A percentile compares a stretch with the other conserved stretches of the same genome.
Conservation (phyloP, 1,140 invertebrate genomes). For the Lordiphosa stackelbergi region DNA sequence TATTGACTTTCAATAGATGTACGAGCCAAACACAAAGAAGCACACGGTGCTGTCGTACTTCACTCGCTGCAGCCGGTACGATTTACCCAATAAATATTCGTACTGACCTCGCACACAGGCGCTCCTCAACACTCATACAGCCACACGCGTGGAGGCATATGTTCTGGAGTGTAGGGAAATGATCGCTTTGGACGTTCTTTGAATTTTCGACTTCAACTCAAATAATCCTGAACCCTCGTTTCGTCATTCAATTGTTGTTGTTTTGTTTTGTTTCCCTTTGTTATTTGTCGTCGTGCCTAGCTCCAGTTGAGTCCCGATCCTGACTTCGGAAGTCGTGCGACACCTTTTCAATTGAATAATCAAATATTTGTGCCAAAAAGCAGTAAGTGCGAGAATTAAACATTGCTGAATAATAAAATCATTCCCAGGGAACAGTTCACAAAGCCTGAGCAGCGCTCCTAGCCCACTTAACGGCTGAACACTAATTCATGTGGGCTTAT, state of each 20-base stretch:
- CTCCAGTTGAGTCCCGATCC: constrained; percentile 5
- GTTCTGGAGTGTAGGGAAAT: not conserved
- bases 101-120: constrained; percentile 1
- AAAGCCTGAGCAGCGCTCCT: too few species aligned
- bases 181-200: not conserved
- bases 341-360: constrained; percentile 17
- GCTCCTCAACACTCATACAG: too few species aligned
- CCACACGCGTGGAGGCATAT: too few species aligned
- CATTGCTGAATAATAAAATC: too few species aligned
- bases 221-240: constrained; percentile 24
- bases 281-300: constrained; percentile 10
- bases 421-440: not conserved
- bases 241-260: constrained; percentile 14
- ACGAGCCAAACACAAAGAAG: constrained; percentile 8
- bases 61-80: not conserved
- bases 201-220: not conserved
- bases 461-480: too few species aligned
- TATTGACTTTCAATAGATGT: constrained; percentile 39
- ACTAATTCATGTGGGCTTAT: too few species aligned
- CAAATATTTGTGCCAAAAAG: not conserved
- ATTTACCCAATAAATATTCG: constrained; percentile 13
- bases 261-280: constrained; percentile 12
- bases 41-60: constrained; percentile 7
- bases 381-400: not conserved
- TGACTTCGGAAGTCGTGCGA: constrained; percentile 3